Conservation (phyloP, 2,113 vertebrate genomes). For the Pipra filicauda region DNA sequence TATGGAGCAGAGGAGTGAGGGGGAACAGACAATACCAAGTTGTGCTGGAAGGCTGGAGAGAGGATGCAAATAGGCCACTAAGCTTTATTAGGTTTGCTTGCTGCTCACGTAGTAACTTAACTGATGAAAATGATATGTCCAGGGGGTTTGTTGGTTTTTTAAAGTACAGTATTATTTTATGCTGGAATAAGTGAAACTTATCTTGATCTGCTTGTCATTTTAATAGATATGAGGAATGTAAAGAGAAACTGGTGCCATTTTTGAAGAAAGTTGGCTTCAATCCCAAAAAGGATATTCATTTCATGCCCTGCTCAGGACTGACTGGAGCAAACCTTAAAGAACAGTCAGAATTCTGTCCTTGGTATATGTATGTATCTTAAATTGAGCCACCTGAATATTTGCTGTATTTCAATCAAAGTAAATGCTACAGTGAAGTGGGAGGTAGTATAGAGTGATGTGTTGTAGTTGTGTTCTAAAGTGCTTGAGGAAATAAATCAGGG, state of each 20-base stretch:
- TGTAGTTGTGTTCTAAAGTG: background rate
- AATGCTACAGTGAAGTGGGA: background rate
- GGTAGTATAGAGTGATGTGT: background rate
- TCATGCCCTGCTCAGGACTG: constrained; percentile 98
- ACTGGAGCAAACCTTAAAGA: constrained; percentile 98
- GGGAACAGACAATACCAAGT: background rate
- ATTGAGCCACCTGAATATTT: background rate
- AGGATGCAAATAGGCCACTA: background rate
- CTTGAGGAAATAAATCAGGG: background rate
- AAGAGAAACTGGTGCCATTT: constrained; percentile 99
- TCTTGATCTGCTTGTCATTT: constrained; percentile 13
- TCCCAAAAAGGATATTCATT: constrained; percentile 99
- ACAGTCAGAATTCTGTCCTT: constrained; percentile 87
- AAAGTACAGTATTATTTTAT: background rate
- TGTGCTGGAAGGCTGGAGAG: background rate
- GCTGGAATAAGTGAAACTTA: background rate
- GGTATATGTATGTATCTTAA: constrained; percentile 92
- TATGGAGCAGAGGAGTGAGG: background rate
- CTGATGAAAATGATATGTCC: background rate
- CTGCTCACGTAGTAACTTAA: background rate
- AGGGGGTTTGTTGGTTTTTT: background rate
- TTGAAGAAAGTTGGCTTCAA: constrained; percentile 99
- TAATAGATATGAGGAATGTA: constrained; percentile 97
- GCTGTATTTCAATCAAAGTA: background rate
- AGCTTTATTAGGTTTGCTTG: background rate